phyloP scores from a whole-genome alignment of 2,888 invertebrate genomes.

The Oligia latruncula region DNA sequence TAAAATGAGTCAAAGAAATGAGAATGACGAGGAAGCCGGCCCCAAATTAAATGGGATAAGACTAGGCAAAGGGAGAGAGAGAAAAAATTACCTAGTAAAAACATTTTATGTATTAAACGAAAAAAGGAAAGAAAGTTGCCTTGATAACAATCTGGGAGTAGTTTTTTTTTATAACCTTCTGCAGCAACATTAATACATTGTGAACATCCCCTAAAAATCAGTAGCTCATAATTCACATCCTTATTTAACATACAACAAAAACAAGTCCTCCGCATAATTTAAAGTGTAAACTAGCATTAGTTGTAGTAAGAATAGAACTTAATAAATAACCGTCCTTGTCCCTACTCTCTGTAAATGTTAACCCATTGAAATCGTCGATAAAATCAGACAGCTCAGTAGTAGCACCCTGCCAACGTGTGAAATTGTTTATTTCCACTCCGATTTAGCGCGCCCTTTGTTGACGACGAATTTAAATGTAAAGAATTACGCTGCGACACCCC shows the following conservation, averaged over 20 bases:
- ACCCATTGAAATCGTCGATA: constrained; percentile 75
- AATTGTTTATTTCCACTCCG: constrained; percentile 83
- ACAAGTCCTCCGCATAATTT: constrained; percentile 15
- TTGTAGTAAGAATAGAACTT: constrained; percentile 62
- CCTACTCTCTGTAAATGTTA: constrained; percentile 65
- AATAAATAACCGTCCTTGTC: constrained; percentile 61
- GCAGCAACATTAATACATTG: neutral
- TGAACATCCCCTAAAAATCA: neutral
- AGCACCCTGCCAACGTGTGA: constrained; percentile 79
- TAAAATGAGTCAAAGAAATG: neutral
- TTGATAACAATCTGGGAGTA: neutral
- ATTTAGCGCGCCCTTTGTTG: constrained; percentile 83
- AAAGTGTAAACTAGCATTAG: constrained; percentile 28
- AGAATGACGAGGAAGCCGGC: neutral
- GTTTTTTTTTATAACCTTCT: neutral
- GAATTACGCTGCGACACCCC: constrained; percentile 85
- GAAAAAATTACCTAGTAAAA: too few species aligned
- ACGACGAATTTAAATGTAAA: constrained; percentile 82
- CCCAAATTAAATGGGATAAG: neutral
- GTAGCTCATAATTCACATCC: constrained; percentile 7
- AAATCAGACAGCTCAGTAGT: constrained; percentile 73
- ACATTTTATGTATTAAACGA: neutral
- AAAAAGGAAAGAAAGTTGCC: neutral
- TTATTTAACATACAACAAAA: constrained; percentile 20
- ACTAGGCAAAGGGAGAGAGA: neutral